Percentiles rank a stretch among this genome's conserved stretches.
Evolutionary conservation across 2,888 invertebrate species (phyloP).

Genomic region (Amphimallon solstitiale): DNA sequence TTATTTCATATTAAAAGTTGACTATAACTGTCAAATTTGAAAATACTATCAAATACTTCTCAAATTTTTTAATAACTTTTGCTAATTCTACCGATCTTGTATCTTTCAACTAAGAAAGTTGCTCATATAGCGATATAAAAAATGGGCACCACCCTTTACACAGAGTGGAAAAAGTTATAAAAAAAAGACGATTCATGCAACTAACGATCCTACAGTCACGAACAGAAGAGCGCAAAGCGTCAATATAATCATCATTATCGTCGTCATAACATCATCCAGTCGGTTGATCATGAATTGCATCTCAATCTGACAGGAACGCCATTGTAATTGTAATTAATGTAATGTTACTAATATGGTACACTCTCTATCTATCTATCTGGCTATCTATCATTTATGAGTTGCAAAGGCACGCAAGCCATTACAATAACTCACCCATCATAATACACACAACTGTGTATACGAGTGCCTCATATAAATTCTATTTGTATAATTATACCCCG

Average conservation of each 20-base stretch:
- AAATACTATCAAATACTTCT: too few relatives aligned
- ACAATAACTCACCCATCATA: constrained; percentile 29
- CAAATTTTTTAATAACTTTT: too few relatives aligned
- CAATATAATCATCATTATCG: constrained; percentile 23
- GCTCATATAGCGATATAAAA: too few relatives aligned
- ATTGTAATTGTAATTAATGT: constrained; percentile 32
- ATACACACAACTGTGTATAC: too few relatives aligned
- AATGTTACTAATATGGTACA: constrained; percentile 20
- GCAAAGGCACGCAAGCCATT: constrained; percentile 16
- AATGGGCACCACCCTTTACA: too few relatives aligned
- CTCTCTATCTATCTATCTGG: background rate
- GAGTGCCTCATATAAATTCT: too few relatives aligned
- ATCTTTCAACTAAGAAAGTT: too few relatives aligned
- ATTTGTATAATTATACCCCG: too few relatives aligned
- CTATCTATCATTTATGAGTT: background rate
- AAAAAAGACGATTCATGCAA: background rate
- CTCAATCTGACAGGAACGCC: constrained; percentile 17
- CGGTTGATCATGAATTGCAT: constrained; percentile 27
- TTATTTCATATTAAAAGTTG: too few relatives aligned
- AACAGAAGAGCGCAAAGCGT: constrained; percentile 7
- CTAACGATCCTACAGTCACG: constrained; percentile 24
- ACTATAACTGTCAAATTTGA: too few relatives aligned
- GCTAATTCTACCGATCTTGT: too few relatives aligned
- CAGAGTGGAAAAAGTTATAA: too few relatives aligned
- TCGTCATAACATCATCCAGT: constrained; percentile 2